Evolutionary conservation across 2,113 vertebrate genomes (phyloP).

Genomic region (Phylloscopus whistleri): DNA sequence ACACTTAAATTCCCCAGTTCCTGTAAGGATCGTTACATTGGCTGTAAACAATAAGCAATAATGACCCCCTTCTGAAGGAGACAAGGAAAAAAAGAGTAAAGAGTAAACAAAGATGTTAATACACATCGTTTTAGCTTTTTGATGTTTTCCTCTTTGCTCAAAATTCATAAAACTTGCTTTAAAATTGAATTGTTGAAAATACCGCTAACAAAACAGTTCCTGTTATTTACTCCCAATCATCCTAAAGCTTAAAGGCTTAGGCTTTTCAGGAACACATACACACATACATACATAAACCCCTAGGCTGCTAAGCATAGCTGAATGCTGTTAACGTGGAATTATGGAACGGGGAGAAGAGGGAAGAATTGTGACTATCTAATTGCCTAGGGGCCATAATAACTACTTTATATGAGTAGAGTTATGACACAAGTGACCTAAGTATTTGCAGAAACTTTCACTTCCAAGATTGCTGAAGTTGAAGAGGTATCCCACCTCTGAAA

Average conservation of each 20-base stretch:
- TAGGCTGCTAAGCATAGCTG: not conserved
- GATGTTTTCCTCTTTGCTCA: not conserved
- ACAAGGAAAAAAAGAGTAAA: not conserved
- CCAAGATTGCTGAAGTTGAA: rapidly evolving
- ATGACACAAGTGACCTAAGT: not conserved
- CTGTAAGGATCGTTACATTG: not conserved
- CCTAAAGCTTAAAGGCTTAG: not conserved
- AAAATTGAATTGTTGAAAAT: not conserved
- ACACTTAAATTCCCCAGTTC: not conserved
- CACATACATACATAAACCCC: not conserved
- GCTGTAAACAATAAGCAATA: not conserved
- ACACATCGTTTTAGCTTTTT: not conserved
- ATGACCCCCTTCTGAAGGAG: not conserved
- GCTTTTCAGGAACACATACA: not conserved
- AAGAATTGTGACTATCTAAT: not conserved
- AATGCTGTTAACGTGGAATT: not conserved
- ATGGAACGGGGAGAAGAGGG: not conserved
- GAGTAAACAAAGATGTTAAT: not conserved
- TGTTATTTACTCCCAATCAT: not conserved
- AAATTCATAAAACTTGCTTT: not conserved
- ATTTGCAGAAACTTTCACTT: not conserved
- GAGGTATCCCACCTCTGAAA: not conserved
- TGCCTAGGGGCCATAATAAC: not conserved
- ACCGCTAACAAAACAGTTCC: not conserved
- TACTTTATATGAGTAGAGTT: not conserved